phyloP scores from a whole-genome alignment of 2,797 vertebrate genomes.

The Numenius phaeopus region DNA sequence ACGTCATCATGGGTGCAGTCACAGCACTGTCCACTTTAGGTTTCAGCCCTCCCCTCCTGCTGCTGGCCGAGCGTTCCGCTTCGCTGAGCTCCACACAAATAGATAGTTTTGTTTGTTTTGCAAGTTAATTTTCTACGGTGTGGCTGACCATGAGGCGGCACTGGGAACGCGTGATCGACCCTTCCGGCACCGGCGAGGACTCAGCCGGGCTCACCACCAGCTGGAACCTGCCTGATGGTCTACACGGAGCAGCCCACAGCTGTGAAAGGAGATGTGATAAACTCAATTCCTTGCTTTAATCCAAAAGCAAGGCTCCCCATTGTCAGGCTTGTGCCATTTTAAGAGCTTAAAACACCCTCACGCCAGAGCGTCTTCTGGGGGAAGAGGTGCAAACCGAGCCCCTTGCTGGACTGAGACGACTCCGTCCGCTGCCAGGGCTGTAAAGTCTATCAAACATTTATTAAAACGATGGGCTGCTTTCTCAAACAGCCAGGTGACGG shows the following conservation, averaged over 20 bases:
- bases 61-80: no score
- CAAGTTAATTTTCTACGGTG: background rate
- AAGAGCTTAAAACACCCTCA: background rate
- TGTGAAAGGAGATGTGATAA: background rate
- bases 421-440: no score
- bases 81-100: background rate
- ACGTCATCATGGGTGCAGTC: no score
- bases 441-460: background rate
- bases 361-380: background rate
- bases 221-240: fast-evolving
- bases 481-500: background rate
- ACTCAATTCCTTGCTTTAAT: background rate
- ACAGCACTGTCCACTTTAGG: no score
- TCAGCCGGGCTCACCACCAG: background rate
- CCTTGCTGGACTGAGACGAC: fast-evolving
- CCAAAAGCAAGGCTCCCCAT: background rate
- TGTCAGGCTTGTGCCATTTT: background rate
- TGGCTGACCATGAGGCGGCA: background rate
- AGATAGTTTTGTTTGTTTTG: background rate
- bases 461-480: background rate
- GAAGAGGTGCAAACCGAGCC: background rate
- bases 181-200: background rate
- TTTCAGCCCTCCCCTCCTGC: no score
- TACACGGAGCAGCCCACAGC: background rate
- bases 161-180: fast-evolving